A percentile compares a stretch with the other conserved stretches of the same genome.
Conservation (phyloP, 2,113 vertebrate genomes). For the Saccopteryx leptura region DNA sequence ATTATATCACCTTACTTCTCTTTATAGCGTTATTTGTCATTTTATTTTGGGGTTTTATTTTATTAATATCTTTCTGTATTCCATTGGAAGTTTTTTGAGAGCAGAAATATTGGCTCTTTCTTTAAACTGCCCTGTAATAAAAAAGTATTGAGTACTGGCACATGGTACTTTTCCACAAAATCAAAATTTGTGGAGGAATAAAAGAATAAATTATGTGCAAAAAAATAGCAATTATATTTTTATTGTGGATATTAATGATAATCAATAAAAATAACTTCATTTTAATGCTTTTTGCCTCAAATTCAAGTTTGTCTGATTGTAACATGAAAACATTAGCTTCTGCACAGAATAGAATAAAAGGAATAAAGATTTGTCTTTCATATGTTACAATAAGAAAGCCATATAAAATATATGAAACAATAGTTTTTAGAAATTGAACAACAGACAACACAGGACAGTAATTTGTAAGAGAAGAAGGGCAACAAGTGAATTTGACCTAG, state of each 20-base stretch:
- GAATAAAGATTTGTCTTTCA: not conserved
- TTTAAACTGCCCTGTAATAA: not conserved
- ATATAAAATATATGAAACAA: not conserved
- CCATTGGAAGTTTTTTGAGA: not conserved
- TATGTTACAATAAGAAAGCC: not conserved
- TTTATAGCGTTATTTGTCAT: not conserved
- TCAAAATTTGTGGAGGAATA: not conserved
- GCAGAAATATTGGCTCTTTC: not conserved
- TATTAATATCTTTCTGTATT: not conserved
- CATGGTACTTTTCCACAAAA: not conserved
- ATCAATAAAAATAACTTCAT: not conserved
- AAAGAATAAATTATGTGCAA: not conserved
- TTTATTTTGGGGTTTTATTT: not conserved
- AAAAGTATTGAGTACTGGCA: not conserved
- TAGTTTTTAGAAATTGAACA: not conserved
- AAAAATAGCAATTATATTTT: not conserved
- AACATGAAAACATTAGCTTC: not conserved
- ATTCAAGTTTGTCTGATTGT: slow-evolving; percentile 43
- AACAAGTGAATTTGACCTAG: not conserved
- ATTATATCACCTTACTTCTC: not conserved
- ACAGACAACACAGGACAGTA: too few species aligned
- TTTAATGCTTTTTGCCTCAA: not conserved
- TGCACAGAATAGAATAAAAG: not conserved
- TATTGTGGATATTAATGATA: not conserved
- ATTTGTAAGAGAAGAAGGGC: not conserved